Evolutionary conservation across 2,888 invertebrate species (phyloP).

Genomic region (Druceiella hillmani): DNA sequence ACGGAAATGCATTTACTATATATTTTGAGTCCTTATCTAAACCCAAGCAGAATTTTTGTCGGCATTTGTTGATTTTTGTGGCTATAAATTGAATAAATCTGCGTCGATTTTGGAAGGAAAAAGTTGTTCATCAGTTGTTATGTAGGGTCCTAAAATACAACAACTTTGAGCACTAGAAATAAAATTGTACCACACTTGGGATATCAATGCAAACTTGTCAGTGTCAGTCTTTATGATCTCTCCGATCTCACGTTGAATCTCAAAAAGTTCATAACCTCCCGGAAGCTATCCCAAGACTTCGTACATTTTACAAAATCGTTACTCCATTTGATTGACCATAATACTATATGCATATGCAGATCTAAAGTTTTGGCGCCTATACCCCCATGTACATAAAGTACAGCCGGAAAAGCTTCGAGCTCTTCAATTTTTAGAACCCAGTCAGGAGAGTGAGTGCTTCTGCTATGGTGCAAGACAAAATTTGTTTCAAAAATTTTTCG

Average conservation of each 20-base stretch:
- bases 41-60: too few species aligned
- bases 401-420: conserved; percentile 9
- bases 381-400: conserved; percentile 5
- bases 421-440: conserved; percentile 8
- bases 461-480: conserved; percentile 8
- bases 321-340: conserved; percentile 11
- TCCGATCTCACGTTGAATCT: conserved; percentile 8
- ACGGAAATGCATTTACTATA: conserved; percentile 1
- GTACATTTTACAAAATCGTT: conserved; percentile 3
- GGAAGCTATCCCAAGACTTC: conserved; percentile 4
- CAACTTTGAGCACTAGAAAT: conserved; percentile 13
- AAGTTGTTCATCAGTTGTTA: conserved; percentile 15
- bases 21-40: too few species aligned
- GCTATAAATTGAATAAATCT: too few species aligned
- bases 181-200: conserved; percentile 14
- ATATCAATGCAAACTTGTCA: too few species aligned
- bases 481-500: too few species aligned
- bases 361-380: conserved; percentile 8
- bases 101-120: conserved; percentile 12
- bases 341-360: conserved; percentile 7
- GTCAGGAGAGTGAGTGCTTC: conserved; percentile 7
- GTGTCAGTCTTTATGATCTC: conserved; percentile 8
- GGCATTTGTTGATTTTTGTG: too few species aligned
- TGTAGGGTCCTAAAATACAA: conserved; percentile 13
- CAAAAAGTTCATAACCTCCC: conserved; percentile 10